Evolutionary conservation across 2,113 vertebrate species (phyloP), one percentile per base, ranked within the genome.

Genomic region (Lasiurus borealis): DNA sequence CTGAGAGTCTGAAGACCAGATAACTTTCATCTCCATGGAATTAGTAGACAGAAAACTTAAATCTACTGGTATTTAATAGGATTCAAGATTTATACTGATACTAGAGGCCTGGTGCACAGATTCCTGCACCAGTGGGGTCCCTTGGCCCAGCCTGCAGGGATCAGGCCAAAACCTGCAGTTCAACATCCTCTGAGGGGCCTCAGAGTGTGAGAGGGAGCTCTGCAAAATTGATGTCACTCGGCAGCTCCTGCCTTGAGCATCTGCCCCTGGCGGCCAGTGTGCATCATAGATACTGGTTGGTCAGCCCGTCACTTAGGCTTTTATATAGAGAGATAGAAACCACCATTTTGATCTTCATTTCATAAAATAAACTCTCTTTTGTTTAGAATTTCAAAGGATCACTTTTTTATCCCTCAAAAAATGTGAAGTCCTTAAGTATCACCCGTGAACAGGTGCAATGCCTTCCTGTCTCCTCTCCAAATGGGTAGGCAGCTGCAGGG

Each of bases 361-460:
- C 57, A 19, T 27, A 54, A 88, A 88, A 34, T 78, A 69, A 91
- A 76, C 59, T 48, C 50, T 69, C 19, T 52, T 76, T 87, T 95
- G 57, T 76, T 89, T 87, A 85, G 16, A 84, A 68, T 54, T 81
- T 68, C 73, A 64, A 83, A 89, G 19, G 75, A 34, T 82, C 66
- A 1, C 8, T 44, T 59, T 88, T 75, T n/a, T 75, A 78, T 40
- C 27, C 78, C 27, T 54, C 81, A 73, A 62, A 62, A 54, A 54
- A 54, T 72, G 68, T 88, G 46, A 82, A 92, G 19, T 88, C 36
- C 71, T 94, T 62, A 88, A 78, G 19, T 93, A 27, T 87, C 50
- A 93, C 18, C 66, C 46, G 27, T 25, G 29, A 92, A 85, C 25
- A 71, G 54, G 12, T 57, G 4, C 31, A 90, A 44, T 68, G 36